A percentile compares a stretch with the other conserved stretches of the same genome.
These are phyloP conservation scores for Pinna nobilis DNA, from an alignment of 1,140 invertebrate species.

Conservation along the genomic window DNA sequence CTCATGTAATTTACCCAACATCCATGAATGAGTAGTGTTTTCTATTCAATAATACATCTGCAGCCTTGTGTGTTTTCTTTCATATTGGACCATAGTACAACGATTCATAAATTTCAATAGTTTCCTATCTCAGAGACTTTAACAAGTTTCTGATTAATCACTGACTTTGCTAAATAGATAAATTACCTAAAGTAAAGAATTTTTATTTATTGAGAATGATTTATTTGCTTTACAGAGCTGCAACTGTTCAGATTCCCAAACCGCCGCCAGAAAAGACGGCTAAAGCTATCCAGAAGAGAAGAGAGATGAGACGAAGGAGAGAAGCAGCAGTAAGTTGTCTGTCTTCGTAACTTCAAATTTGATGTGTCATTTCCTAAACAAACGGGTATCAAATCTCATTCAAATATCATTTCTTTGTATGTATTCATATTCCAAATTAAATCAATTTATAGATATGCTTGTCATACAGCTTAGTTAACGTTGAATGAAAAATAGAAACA, in stretches of 20 bases:
- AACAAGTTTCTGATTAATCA: neutral
- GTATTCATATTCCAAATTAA: no score
- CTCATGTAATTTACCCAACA: no score
- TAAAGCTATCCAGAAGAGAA: slow-evolving; percentile 59
- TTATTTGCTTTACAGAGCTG: slow-evolving; percentile 64
- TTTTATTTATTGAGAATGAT: neutral
- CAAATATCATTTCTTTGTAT: no score
- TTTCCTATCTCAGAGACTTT: neutral
- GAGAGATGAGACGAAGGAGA: slow-evolving; percentile 48
- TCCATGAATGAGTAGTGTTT: no score
- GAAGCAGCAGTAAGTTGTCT: slow-evolving; percentile 62
- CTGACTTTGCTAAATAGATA: neutral
- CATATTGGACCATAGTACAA: no score
- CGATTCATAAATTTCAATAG: neutral
- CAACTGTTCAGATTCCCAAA: slow-evolving; percentile 71
- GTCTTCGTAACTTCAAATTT: neutral
- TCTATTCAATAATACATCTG: no score
- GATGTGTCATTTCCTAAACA: no score
- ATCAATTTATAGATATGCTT: no score
- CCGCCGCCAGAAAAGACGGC: slow-evolving; percentile 66
- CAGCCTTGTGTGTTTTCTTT: no score
- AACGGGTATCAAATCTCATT: no score
- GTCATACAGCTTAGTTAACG: no score
- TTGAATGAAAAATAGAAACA: no score
- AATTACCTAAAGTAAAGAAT: neutral